phyloP scores from a whole-genome alignment of 2,888 invertebrate genomes.

The Hedychridium roseum region DNA sequence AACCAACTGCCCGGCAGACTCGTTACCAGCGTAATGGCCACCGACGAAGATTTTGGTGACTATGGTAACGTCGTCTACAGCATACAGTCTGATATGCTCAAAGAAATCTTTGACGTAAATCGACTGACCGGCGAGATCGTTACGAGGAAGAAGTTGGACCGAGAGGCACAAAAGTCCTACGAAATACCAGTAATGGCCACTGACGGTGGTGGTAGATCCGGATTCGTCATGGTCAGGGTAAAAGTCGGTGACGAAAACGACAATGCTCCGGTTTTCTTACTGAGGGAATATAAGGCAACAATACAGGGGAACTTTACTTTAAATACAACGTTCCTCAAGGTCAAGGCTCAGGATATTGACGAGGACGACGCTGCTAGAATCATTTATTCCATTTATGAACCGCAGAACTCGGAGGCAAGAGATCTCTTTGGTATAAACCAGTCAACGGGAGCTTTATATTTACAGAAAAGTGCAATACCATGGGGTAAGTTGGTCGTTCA shows the following conservation, averaged over 20 bases:
- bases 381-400: constrained; percentile 81
- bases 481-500: constrained; percentile 58
- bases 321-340: constrained; percentile 70
- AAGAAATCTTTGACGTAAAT: constrained; percentile 78
- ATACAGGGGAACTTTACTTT: constrained; percentile 70
- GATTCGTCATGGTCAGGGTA: constrained; percentile 79
- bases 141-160: constrained; percentile 75
- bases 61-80: constrained; percentile 79
- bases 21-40: constrained; percentile 79
- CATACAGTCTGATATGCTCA: constrained; percentile 78
- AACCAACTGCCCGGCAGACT: constrained; percentile 80
- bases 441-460: constrained; percentile 76
- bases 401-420: constrained; percentile 66
- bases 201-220: constrained; percentile 82
- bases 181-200: constrained; percentile 83
- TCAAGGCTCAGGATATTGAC: constrained; percentile 81
- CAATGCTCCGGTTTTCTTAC: constrained; percentile 78
- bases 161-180: constrained; percentile 75
- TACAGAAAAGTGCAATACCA: constrained; percentile 70
- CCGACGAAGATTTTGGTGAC: constrained; percentile 83
- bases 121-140: constrained; percentile 75
- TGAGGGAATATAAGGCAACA: constrained; percentile 80
- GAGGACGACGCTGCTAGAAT: constrained; percentile 77
- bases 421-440: constrained; percentile 80
- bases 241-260: constrained; percentile 86